Base-by-base conservation (phyloP, 2,888 invertebrate genomes). In the Pseudanteris insignis region DNA sequence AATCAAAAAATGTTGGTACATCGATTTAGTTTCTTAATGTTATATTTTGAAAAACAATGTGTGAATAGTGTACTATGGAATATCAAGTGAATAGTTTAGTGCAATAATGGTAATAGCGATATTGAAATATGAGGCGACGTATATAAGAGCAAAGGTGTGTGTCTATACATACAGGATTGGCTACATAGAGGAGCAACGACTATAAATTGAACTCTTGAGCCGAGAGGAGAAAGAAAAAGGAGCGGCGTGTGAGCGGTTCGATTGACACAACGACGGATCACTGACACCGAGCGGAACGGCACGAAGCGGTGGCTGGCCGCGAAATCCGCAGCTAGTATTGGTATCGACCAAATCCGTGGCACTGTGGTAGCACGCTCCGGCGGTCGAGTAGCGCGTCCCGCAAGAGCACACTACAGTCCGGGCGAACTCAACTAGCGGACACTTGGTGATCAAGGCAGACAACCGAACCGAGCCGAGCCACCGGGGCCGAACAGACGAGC, bases 161-260 rank as follows among this genome's bases (percentile, higher is more conserved):
- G n/a, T n/a, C n/a, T n/a, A n/a, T n/a, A n/a, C n/a, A n/a, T n/a
- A 47, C 47, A 30, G 29, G 21, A 24, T 7, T 47, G 47, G 2
- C 36, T 36, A 30, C 37, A 47, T 47, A 47, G 47, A 47, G 36
- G 26, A 44, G 11, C 33, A 37, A 12, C 37, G 24, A 21, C 29
- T 36, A 37, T 9, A 21, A 37, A 37, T 37, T 37, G 47, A 29
- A 34, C 46, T 46, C 46, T 34, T 21, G 36, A 36, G 32, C 21
- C 2, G 43, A 46, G 29, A 28, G 18, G 46, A 34, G 28, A 46
- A 29, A 36, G 36, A 46, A 46, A 40, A 40, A 40, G 40, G 40
- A 40, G 40, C 29, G 46, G 32, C 7, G 34, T 33, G 34, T 32
- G 15, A 15, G 46, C 29, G 28, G 18, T 18, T 11, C 15, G 26